Evolutionary conservation across 2,888 invertebrate genomes (phyloP), one percentile per base, ranked within the genome.

Genomic region (Drosophila mercatorum): DNA sequence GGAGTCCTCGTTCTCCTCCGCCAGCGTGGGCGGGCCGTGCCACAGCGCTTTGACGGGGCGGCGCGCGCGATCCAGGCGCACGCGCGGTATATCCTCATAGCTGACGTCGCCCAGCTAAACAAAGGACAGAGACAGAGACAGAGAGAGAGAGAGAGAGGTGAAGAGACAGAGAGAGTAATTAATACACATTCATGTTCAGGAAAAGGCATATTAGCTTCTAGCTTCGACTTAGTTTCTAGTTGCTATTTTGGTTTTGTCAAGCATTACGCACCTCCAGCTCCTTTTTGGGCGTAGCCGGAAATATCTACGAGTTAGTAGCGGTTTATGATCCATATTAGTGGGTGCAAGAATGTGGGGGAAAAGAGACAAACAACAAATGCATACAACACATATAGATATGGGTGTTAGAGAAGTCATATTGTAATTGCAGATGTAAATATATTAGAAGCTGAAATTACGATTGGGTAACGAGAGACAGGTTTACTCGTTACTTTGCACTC

Each of bases 21-120:
- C 93, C 70, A 95, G 92, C 43, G 95, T 94, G 17, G 95, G 95
- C 40, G 95, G 95, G 3, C 94, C 94, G 73, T 94, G 94, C 89
- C 94, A 93, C 88, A 95, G 94, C 0, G 90, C 88, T 80, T 91
- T 92, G 14, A 83, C 90, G 3, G 92, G 91, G 72, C 94, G 94
- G 53, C 95, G 95, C 0, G 95, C 94, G 1, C 95, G 95, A 90
- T 96, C 96, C 77, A 96, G 92, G 40, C 96, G 94, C 4, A 95
- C 94, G 3, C 95, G 94, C 31, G 95, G 95, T 75, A 95, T 92
- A 78, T 93, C 93, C 80, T 92, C 92, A 72, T 92, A 93, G 58
- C 92, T 86, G 14, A 92, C 91, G 83, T 93, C 93, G 40, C 92
- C 92, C 65, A 92, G 79, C 93, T 93, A 61, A 5, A 46, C 8